Evolutionary conservation across 2,888 invertebrate genomes (phyloP).

Genomic region (Volucella zonaria): DNA sequence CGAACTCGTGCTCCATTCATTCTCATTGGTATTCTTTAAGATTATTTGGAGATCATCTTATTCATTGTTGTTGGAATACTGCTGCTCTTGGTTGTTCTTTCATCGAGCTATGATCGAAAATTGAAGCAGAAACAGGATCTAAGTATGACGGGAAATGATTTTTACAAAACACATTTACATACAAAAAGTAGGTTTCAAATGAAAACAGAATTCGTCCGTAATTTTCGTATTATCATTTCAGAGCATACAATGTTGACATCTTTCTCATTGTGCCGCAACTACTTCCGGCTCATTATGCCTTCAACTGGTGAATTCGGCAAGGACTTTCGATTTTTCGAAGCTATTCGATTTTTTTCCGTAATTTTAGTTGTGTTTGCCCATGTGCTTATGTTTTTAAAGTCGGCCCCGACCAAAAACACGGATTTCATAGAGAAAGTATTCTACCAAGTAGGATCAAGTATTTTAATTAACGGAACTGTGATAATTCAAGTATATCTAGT

Average conservation of each 20-base stretch:
- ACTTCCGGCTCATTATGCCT: slow-evolving; percentile 76
- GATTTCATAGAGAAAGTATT: slow-evolving; percentile 78
- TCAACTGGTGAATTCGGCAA: slow-evolving; percentile 66
- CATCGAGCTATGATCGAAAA: slow-evolving; percentile 51
- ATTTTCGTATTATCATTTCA: slow-evolving; percentile 41
- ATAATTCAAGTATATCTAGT: slow-evolving; percentile 85
- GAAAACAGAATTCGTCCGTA: background rate
- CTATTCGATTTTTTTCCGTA: slow-evolving; percentile 77
- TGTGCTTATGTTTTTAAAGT: slow-evolving; percentile 76
- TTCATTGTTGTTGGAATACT: slow-evolving; percentile 28
- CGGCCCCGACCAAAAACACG: slow-evolving; percentile 77
- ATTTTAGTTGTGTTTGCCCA: slow-evolving; percentile 78
- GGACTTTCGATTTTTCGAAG: slow-evolving; percentile 79
- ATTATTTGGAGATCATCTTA: slow-evolving; percentile 31
- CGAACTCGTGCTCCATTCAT: background rate
- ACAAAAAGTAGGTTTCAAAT: slow-evolving; percentile 23
- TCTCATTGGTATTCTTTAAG: background rate
- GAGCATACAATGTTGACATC: slow-evolving; percentile 76
- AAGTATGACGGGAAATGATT: slow-evolving; percentile 19
- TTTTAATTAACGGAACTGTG: slow-evolving; percentile 83
- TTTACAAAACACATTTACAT: slow-evolving; percentile 34
- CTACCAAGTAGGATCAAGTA: slow-evolving; percentile 74
- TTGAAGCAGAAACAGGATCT: slow-evolving; percentile 30
- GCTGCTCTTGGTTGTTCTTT: slow-evolving; percentile 28
- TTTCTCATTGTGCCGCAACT: slow-evolving; percentile 80